Conservation (phyloP, 2,888 invertebrate species). For the Pheosia tremula region DNA sequence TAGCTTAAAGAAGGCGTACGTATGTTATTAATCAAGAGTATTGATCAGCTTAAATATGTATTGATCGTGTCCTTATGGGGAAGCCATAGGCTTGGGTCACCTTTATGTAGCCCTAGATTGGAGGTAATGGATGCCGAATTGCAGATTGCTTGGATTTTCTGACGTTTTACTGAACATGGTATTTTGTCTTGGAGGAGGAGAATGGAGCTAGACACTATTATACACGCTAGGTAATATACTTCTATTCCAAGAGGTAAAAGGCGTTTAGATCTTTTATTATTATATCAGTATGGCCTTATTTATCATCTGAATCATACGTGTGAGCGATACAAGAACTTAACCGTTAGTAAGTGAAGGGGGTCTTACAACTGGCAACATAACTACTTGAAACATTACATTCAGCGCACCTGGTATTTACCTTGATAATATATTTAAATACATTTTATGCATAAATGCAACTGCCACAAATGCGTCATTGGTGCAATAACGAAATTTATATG, state of each 20-base stretch:
- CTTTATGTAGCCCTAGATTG: neutral
- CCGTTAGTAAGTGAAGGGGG: neutral
- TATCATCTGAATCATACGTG: no score
- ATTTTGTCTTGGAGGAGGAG: neutral
- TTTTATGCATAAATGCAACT: conserved; percentile 11
- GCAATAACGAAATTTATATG: conserved; percentile 28
- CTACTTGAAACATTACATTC: neutral
- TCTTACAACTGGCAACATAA: neutral
- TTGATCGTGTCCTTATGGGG: neutral
- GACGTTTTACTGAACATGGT: neutral
- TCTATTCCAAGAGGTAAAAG: no score
- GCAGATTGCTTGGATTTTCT: neutral
- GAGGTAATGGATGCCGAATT: no score
- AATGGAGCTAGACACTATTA: no score
- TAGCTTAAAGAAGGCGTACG: neutral
- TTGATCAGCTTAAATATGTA: neutral
- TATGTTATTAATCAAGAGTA: neutral
- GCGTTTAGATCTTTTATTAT: no score
- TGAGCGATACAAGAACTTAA: no score
- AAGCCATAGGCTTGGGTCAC: neutral
- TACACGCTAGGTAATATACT: no score
- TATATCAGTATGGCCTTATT: no score
- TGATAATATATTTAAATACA: conserved; percentile 10
- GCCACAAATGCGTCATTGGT: conserved; percentile 14
- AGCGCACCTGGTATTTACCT: conserved; percentile 7